A percentile compares a stretch with the other conserved stretches of the same genome.
Conservation (phyloP, 2,797 vertebrate species). For the Sebastes oblongus region DNA sequence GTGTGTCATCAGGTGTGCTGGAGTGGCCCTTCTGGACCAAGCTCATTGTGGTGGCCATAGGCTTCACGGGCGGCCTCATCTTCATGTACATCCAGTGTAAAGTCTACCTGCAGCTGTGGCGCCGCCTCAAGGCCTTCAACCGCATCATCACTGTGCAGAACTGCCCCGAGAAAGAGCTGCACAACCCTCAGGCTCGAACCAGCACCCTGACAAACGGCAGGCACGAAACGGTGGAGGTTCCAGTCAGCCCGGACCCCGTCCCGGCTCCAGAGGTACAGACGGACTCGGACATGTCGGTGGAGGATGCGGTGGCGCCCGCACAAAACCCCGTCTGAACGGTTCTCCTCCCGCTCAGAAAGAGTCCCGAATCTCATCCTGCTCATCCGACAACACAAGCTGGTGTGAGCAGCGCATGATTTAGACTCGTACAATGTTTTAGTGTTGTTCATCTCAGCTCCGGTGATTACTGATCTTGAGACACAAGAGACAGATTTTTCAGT, state of each 20-base stretch:
- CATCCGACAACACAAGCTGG: neutral
- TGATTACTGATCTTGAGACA: constrained; percentile 8
- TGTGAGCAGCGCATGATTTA: constrained; percentile 8
- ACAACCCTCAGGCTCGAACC: constrained; percentile 4
- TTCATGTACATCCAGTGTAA: constrained; percentile 99
- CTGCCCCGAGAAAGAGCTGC: constrained; percentile 88
- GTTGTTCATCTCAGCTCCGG: constrained; percentile 12
- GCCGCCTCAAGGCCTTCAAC: constrained; percentile 96
- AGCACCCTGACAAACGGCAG: constrained; percentile 71
- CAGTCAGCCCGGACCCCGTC: constrained; percentile 76
- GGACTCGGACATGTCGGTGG: constrained; percentile 72
- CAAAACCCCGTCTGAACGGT: constrained; percentile 64
- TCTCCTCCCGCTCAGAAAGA: neutral
- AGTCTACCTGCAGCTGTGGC: constrained; percentile 96
- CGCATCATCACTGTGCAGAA: constrained; percentile 98
- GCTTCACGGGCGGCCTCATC: constrained; percentile 91
- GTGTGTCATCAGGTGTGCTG: constrained; percentile 84
- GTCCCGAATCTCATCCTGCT: constrained; percentile 9
- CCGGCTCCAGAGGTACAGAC: constrained; percentile 58
- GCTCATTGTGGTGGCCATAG: constrained; percentile 92
- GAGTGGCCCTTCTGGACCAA: constrained; percentile 99
- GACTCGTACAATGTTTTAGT: constrained; percentile 6
- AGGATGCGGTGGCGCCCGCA: constrained; percentile 80
- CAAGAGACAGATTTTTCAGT: neutral
- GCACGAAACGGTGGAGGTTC: constrained; percentile 82